A percentile compares a stretch with the other conserved stretches of the same genome.
These are phyloP conservation scores for Ophraella communa DNA, from an alignment of 2,888 invertebrate genomes.

Conservation along the genomic window DNA sequence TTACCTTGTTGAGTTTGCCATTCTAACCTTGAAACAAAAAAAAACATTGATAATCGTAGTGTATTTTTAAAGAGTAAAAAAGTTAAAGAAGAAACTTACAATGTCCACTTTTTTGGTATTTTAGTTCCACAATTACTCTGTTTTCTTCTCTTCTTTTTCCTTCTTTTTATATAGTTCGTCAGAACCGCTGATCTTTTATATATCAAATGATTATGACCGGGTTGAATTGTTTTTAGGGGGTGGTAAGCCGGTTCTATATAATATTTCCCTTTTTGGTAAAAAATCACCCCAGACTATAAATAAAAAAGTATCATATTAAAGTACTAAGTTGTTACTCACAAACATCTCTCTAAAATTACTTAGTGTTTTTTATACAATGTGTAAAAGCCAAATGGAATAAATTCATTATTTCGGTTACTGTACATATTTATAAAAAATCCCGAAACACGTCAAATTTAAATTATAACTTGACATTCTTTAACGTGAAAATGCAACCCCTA, in stretches of 20 bases:
- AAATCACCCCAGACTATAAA: conserved; percentile 71
- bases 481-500: too few relatives aligned
- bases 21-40: conserved; percentile 60
- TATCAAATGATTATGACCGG: conserved; percentile 71
- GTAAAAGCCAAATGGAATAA: too few relatives aligned
- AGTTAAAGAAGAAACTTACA: too few relatives aligned
- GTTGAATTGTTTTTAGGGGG: conserved; percentile 53
- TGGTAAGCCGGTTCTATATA: conserved; percentile 75
- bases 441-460: too few relatives aligned
- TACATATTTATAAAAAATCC: too few relatives aligned
- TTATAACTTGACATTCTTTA: too few relatives aligned
- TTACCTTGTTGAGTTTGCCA: conserved; percentile 65
- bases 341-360: too few relatives aligned
- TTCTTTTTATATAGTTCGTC: conserved; percentile 54
- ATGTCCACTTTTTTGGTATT: conserved; percentile 62
- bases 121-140: conserved; percentile 65
- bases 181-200: conserved; percentile 72
- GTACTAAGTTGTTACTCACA: too few relatives aligned
- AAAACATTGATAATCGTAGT: not conserved
- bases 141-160: conserved; percentile 61
- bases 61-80: too few relatives aligned
- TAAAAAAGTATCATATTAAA: too few relatives aligned
- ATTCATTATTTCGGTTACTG: too few relatives aligned
- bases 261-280: conserved; percentile 71
- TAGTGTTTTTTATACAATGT: too few relatives aligned